Percentiles rank a stretch among this genome's conserved stretches.
These are phyloP conservation scores for Spilosoma lubricipeda DNA, from an alignment of 2,888 invertebrate species.

Conservation along the genomic window DNA sequence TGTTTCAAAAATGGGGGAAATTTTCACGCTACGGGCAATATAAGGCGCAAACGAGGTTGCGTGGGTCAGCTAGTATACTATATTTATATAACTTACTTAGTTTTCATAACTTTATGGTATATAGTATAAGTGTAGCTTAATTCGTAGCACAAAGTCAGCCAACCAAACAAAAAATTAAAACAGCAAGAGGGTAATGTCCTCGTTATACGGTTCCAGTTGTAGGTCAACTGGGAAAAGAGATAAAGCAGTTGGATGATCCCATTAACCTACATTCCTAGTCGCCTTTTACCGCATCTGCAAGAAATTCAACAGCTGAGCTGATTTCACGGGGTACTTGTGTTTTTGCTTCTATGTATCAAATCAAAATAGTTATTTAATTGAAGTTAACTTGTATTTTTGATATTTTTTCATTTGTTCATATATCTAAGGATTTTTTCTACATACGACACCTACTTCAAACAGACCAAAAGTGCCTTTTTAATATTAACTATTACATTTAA, in stretches of 20 bases:
- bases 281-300: constrained; percentile 6
- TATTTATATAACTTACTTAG: too few species aligned
- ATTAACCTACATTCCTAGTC: constrained; percentile 19
- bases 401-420: background rate
- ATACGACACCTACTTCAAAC: background rate
- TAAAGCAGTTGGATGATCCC: constrained; percentile 22
- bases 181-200: constrained; percentile 6
- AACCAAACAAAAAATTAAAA: constrained; percentile 6
- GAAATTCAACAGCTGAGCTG: constrained; percentile 4
- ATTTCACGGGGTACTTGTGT: background rate
- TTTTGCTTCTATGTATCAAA: background rate
- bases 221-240: constrained; percentile 22
- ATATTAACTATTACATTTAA: too few species aligned
- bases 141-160: background rate
- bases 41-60: too few species aligned
- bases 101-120: too few species aligned
- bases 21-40: too few species aligned
- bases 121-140: background rate
- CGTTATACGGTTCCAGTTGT: constrained; percentile 20
- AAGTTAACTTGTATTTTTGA: background rate
- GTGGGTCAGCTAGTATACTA: too few species aligned
- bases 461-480: background rate
- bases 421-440: background rate
- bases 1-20: too few species aligned
- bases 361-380: background rate